Base-by-base conservation (phyloP, 2,113 vertebrate genomes). In the Anser cygnoides region DNA sequence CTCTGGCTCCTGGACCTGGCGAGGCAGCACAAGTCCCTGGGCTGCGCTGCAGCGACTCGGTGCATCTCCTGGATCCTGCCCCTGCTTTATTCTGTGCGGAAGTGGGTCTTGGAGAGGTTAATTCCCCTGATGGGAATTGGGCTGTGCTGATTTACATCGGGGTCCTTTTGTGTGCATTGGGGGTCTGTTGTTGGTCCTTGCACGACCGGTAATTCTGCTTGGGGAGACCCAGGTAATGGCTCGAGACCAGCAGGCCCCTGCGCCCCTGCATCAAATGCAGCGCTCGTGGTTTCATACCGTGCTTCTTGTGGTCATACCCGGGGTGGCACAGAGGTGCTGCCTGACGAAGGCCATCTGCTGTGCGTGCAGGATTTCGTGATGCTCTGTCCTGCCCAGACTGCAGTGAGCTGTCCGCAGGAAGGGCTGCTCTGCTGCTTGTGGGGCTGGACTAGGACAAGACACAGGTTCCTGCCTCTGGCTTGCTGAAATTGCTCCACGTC, bases 141-240 rank as follows among this genome's bases (percentile, higher is more conserved):
- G 44, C 75, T 58, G 0, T 4, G 18, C 21, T 2, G 0, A 3
- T 10, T 22, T 39, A 3, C 39, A 7, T 33, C 1, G 0, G n/a
- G 9, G 7, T 17, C 31, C 73, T 73, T 33, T 3, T 29, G 1
- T 3, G 50, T 28, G 0, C 7, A 6, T 5, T 20, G 23, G 1
- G 37, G 10, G 15, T 23, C 58, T 61, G 28, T 4, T 29, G 10
- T 55, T 49, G 46, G 5, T 37, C 46, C 59, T 71, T 7, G 0
- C 2, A 0, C 0, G 0, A 17, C 23, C 6, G 31, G 25, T 18
- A 4, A 41, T 2, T 21, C 35, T 52, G 35, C 17, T 39, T 28
- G 52, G 65, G 41, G 18, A 15, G 33, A 33, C 17, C 33, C 39
- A 21, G 22, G 23, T 8, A 33, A 19, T 19, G 43, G 25, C 59